phyloP scores from a whole-genome alignment of 2,797 vertebrate species.

The Masticophis lateralis region DNA sequence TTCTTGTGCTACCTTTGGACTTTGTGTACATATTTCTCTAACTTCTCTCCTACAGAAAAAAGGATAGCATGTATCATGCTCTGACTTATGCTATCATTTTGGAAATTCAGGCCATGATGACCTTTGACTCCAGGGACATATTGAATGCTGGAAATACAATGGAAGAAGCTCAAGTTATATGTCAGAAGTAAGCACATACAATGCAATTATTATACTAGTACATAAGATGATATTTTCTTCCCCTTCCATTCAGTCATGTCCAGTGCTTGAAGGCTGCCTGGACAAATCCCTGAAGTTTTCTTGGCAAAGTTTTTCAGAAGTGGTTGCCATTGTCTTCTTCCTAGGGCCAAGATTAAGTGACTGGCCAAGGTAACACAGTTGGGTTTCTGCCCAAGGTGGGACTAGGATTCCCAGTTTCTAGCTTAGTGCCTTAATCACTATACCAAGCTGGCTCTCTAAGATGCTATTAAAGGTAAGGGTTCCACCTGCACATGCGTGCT shows the following conservation, averaged over 20 bases:
- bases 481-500: too few relatives aligned
- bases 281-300: neutral
- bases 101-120: slow-evolving; percentile 99
- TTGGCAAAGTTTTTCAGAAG: neutral
- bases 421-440: neutral
- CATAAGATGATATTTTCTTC: neutral
- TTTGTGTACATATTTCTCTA: neutral
- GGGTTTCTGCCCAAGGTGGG: neutral
- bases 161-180: slow-evolving; percentile 92
- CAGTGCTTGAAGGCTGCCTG: neutral
- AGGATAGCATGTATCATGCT: slow-evolving; percentile 97
- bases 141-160: slow-evolving; percentile 88
- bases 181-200: slow-evolving; percentile 80
- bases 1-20: neutral
- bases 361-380: neutral
- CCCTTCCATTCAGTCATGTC: neutral
- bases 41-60: slow-evolving; percentile 77
- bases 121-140: slow-evolving; percentile 93
- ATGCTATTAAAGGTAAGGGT: neutral
- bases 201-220: neutral
- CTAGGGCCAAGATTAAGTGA: neutral
- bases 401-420: neutral
- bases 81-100: slow-evolving; percentile 94
- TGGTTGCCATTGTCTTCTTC: neutral
- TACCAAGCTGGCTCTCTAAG: neutral